These are phyloP conservation scores for Teleopsis dalmanni DNA, from an alignment of 1,140 invertebrate species.

Conservation along the genomic window DNA sequence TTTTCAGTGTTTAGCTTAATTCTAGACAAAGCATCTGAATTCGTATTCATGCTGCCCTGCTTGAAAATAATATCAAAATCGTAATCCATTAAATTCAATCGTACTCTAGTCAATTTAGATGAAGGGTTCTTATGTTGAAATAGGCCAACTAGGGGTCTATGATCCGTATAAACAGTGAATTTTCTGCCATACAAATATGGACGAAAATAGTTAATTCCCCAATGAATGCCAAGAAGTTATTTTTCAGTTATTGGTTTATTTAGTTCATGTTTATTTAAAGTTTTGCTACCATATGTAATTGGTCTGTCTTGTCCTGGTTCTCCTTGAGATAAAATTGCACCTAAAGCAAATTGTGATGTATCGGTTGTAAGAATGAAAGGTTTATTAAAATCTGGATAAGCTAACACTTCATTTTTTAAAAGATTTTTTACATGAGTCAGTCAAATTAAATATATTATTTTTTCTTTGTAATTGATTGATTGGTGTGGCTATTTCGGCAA, in stretches of 20 bases:
- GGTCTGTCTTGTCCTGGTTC: constrained; percentile 26
- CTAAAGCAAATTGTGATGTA: constrained; percentile 22
- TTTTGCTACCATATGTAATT: constrained; percentile 28
- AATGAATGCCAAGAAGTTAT: constrained; percentile 29
- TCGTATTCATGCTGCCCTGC: too few relatives aligned
- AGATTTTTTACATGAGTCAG: background rate
- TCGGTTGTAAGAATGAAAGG: constrained; percentile 22
- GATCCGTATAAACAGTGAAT: too few relatives aligned
- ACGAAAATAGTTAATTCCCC: constrained; percentile 31
- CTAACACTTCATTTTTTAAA: constrained; percentile 1
- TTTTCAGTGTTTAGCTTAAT: too few relatives aligned
- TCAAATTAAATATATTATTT: background rate
- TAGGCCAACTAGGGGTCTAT: too few relatives aligned
- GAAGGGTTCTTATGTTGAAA: too few relatives aligned
- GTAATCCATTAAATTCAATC: too few relatives aligned
- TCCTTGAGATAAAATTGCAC: constrained; percentile 32
- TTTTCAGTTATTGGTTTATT: constrained; percentile 23
- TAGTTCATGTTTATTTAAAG: constrained; percentile 25
- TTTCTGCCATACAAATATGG: background rate
- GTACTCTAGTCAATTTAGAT: too few relatives aligned
- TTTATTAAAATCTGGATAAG: constrained; percentile 1
- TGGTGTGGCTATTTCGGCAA: background rate
- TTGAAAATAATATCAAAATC: too few relatives aligned
- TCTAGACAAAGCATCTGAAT: too few relatives aligned
- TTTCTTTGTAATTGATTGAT: background rate